phyloP scores from a whole-genome alignment of 2,888 invertebrate species.

The Cataglyphis cursor region DNA sequence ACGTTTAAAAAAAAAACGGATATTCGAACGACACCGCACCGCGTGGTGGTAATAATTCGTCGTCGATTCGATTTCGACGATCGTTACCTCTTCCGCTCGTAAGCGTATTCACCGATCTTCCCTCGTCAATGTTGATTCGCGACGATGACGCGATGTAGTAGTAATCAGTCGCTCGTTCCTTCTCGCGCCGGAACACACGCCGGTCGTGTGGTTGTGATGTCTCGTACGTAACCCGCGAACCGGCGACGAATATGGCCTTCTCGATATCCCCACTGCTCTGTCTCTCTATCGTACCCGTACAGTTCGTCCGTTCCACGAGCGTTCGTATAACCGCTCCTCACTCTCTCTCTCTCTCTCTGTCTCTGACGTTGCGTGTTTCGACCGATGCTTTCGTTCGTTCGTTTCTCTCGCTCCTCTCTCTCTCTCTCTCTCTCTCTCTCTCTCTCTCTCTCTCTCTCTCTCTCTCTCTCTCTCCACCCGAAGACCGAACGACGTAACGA shows the following conservation, averaged over 20 bases:
- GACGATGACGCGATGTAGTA: neutral
- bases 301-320: slow-evolving; percentile 33
- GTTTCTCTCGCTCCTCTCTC: slow-evolving; percentile 64
- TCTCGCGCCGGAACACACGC: slow-evolving; percentile 45
- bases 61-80: slow-evolving; percentile 60
- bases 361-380: slow-evolving; percentile 12
- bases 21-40: slow-evolving; percentile 67
- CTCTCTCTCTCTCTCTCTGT: too few species aligned
- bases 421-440: slow-evolving; percentile 50
- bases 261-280: slow-evolving; percentile 60
- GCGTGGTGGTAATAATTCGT: slow-evolving; percentile 67
- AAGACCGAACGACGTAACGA: slow-evolving; percentile 64
- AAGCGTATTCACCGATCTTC: slow-evolving; percentile 11
- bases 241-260: slow-evolving; percentile 68
- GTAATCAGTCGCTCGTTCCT: slow-evolving; percentile 17
- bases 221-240: slow-evolving; percentile 53
- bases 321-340: neutral
- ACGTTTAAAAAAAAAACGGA: slow-evolving; percentile 15
- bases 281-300: slow-evolving; percentile 21
- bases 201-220: slow-evolving; percentile 33
- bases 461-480: slow-evolving; percentile 46
- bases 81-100: slow-evolving; percentile 50
- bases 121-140: neutral
- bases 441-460: slow-evolving; percentile 60
- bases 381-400: slow-evolving; percentile 64